Conservation (phyloP, 2,113 vertebrate genomes). For the Dromaius novaehollandiae region DNA sequence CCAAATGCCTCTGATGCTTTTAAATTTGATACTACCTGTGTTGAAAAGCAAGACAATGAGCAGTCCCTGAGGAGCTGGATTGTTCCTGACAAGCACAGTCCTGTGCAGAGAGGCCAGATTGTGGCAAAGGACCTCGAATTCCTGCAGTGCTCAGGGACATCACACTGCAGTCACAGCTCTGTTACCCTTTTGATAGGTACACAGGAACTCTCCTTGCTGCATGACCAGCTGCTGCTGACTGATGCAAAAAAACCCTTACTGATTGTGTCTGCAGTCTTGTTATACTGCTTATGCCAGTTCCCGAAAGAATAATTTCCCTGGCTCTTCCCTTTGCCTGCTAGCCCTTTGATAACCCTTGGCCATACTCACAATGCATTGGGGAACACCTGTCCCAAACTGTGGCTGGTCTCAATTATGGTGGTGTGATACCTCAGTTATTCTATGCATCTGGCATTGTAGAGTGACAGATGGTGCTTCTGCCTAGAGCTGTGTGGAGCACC, state of each 20-base stretch:
- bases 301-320: neutral
- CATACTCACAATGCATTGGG: neutral
- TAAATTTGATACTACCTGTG: neutral
- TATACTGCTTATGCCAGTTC: neutral
- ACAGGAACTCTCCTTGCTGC: neutral
- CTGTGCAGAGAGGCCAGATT: neutral
- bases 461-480: neutral
- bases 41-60: neutral
- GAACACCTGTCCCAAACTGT: neutral
- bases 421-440: neutral
- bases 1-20: neutral
- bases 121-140: neutral
- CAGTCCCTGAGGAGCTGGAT: neutral
- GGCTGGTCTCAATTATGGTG: neutral
- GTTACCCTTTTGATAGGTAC: neutral
- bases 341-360: neutral
- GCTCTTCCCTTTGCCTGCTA: neutral
- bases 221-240: neutral
- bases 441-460: neutral
- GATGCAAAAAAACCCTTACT: neutral
- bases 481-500: neutral
- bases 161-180: neutral
- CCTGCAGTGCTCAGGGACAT: neutral
- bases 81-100: neutral
- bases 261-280: neutral